Conservation (phyloP, 2,797 vertebrate genomes). For the Aphelocoma californica region DNA sequence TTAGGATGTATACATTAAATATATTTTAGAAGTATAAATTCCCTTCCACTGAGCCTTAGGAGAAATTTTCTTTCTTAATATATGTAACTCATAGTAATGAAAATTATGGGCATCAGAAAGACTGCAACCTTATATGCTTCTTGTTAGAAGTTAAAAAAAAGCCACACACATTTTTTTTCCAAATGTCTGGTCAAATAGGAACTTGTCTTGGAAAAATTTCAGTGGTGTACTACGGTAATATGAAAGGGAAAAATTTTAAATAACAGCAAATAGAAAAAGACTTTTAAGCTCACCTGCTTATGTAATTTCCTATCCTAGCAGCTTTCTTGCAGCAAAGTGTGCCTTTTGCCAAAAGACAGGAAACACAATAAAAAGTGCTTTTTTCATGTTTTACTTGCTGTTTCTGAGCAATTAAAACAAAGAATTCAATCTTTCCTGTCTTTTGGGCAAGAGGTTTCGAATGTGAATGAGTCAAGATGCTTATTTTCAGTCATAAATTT, state of each 20-base stretch:
- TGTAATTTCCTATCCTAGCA: not conserved
- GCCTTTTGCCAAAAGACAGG: not conserved
- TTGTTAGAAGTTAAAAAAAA: not conserved
- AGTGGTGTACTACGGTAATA: not conserved
- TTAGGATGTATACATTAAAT: not conserved
- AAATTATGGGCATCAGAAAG: not conserved
- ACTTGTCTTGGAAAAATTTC: not conserved
- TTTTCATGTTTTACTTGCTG: not conserved
- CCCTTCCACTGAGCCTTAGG: not conserved
- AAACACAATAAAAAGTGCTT: not conserved
- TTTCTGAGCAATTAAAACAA: not conserved
- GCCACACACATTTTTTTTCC: not conserved
- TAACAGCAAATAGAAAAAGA: not conserved
- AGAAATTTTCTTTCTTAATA: not conserved
- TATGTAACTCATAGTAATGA: not conserved
- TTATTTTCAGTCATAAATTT: not conserved
- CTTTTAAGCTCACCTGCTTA: not conserved
- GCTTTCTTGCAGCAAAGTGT: not conserved
- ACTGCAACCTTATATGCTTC: not conserved
- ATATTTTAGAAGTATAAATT: not conserved
- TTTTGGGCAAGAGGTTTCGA: not conserved
- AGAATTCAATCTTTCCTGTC: not conserved
- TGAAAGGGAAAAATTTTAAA: not conserved
- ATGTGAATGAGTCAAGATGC: not conserved
- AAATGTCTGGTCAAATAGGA: not conserved